These are phyloP conservation scores for Penaeus indicus DNA, from an alignment of 1,140 invertebrate genomes.

Conservation along the genomic window DNA sequence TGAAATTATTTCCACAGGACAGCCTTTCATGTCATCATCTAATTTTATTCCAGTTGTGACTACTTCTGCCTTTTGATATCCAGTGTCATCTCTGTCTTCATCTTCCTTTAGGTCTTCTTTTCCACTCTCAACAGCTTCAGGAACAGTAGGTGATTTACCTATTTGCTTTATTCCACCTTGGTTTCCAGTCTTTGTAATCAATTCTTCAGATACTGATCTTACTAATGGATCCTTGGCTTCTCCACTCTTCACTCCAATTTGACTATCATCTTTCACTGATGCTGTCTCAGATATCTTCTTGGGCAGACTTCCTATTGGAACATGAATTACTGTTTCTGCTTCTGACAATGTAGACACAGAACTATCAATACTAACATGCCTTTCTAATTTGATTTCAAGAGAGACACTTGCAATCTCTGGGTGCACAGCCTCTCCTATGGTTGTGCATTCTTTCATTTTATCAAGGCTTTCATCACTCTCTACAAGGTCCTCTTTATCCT, in stretches of 20 bases:
- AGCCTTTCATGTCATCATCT: too few relatives aligned
- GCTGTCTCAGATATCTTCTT: background rate
- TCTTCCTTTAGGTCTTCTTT: too few relatives aligned
- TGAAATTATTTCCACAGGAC: too few relatives aligned
- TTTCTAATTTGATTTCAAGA: constrained; percentile 58
- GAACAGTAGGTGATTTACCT: too few relatives aligned
- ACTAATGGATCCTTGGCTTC: constrained; percentile 36
- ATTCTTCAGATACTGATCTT: constrained; percentile 48
- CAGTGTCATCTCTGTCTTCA: too few relatives aligned
- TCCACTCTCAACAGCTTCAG: too few relatives aligned
- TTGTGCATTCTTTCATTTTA: constrained; percentile 24
- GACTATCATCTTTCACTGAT: constrained; percentile 47
- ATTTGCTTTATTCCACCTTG: too few relatives aligned
- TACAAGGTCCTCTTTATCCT: background rate
- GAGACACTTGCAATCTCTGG: constrained; percentile 37
- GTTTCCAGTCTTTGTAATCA: constrained; percentile 28
- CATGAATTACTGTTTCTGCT: constrained; percentile 65
- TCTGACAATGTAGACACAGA: constrained; percentile 65
- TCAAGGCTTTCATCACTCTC: constrained; percentile 26
- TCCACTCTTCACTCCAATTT: constrained; percentile 38
- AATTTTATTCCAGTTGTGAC: too few relatives aligned
- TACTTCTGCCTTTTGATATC: too few relatives aligned
- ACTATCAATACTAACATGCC: constrained; percentile 65
- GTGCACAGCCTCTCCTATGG: background rate
- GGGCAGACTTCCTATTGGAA: constrained; percentile 40